Conservation (phyloP, 2,888 invertebrate species). For the Drosophila pseudotalamancana region DNA sequence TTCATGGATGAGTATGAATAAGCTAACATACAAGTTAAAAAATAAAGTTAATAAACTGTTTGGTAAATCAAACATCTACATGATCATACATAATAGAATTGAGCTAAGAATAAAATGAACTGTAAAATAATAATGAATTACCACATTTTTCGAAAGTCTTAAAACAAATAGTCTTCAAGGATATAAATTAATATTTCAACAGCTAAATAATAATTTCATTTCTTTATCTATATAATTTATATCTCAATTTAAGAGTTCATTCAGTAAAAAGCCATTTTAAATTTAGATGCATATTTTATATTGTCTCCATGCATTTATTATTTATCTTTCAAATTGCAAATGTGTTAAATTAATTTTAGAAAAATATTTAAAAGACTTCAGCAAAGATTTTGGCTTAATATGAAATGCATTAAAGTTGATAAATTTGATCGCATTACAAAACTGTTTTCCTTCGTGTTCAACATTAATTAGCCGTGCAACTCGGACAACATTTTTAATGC, state of each 20-base stretch:
- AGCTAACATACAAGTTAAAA: too few species aligned
- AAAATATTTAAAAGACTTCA: not conserved
- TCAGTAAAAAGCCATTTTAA: not conserved
- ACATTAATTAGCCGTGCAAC: slow-evolving; percentile 66
- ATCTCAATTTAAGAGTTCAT: not conserved
- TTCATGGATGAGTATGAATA: too few species aligned
- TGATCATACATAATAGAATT: too few species aligned
- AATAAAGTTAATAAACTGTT: too few species aligned
- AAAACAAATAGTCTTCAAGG: too few species aligned
- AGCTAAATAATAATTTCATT: too few species aligned
- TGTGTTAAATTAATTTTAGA: not conserved
- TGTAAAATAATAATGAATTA: too few species aligned
- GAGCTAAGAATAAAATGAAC: too few species aligned
- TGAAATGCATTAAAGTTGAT: slow-evolving; percentile 58
- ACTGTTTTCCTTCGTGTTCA: slow-evolving; percentile 74
- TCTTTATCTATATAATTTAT: not conserved
- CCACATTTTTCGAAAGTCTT: too few species aligned
- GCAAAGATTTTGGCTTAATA: slow-evolving; percentile 16
- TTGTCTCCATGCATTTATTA: not conserved
- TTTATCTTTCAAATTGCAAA: not conserved
- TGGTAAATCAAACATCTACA: too few species aligned
- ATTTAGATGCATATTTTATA: not conserved
- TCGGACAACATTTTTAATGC: slow-evolving; percentile 36
- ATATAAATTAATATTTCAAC: too few species aligned
- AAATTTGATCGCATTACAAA: slow-evolving; percentile 65